Evolutionary conservation across 2,888 invertebrate species (phyloP), one percentile per base, ranked within the genome.

Genomic region (Hoplodrina ambigua): DNA sequence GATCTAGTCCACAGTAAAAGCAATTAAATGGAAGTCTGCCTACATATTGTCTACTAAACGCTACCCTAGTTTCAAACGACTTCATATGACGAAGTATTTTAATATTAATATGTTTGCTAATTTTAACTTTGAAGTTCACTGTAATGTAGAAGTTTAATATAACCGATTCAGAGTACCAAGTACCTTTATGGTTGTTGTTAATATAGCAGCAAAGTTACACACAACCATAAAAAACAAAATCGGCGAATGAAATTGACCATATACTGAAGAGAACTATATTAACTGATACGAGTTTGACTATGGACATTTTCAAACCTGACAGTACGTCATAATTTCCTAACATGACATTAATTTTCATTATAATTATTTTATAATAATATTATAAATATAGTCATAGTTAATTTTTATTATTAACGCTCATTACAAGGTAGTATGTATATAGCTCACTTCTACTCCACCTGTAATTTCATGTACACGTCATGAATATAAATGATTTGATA

Each of bases 31-130:
- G 60, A 49, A 65, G 20, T 49, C 71, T 62, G 57, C 53, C 72
- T 75, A 62, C 67, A 72, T 72, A 78, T 64, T 72, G 79, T 57
- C 58, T 41, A 66, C 75, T 63, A 72, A 75, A 53, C 72, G n/a
- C n/a, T 54, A 69, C 53, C 54, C 52, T 44, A 72, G 57, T 70
- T 79, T 69, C 60, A 54, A 74, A 70, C 25, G 54, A 66, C 66
- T 66, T 61, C 53, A 57, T 55, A 70, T 55, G 46, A 63, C 44
- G 58, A 57, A 66, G 54, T 73, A 73, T 73, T 81, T 77, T 70
- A 59, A 81, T 73, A 77, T 53, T 33, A 66, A 57, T 76, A 58
- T 64, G 37, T 59, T 49, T 68, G 49, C 41, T 49, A 56, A 58
- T 69, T 60, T 10, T 25, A 41, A 60, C 19, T 54, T 33, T 30